Base-by-base conservation (phyloP, 1,140 invertebrate species). In the Holcopasites calliopsidis region DNA sequence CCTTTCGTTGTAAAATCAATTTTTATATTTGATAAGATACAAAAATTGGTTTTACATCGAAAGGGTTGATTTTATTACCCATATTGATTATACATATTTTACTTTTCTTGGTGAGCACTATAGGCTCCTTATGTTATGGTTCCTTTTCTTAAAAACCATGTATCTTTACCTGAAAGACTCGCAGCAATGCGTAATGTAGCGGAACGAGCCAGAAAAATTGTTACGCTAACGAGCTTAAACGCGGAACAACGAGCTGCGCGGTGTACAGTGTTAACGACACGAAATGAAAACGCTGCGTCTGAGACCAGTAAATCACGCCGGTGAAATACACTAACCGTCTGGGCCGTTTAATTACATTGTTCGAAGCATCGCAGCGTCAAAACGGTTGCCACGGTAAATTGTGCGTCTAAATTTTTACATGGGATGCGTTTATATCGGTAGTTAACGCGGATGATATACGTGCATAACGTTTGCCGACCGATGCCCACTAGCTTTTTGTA, bases 351-450 rank as follows among this genome's bases (percentile, higher is more conserved):
- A 80, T 81, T 80, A 52, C 77, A 44, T 38, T 49, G 21, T 38
- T 18, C 28, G 1, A 54, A 33, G 23, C 40, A 73, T 31, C 61
- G 75, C 38, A 38, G 60, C 62, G 52, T 26, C 21, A n/a, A 50
- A 52, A 66, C 33, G 44, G 23, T 61, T n/a, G 28, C 13, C 47
- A 28, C 8, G 40, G 31, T 68, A 11, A 33, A 76, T 44, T 16
- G 50, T 49, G n/a, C 50, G 55, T 57, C 65, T 52, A 42, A 42
- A 66, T 81, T 64, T 79, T 79, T 55, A 28, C 76, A 70, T 57
- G 13, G 28, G n/a, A 77, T 80, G n/a, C n/a, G n/a, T 85, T 85
- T 85, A 84, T 85, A 84, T 77, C 73, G 69, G 75, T 61, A 85
- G 82, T 85, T 85, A 84, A 84, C 76, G 66, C 35, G 50, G 35